These are phyloP conservation scores for Lagria hirta DNA, from an alignment of 2,888 invertebrate species.

Conservation along the genomic window DNA sequence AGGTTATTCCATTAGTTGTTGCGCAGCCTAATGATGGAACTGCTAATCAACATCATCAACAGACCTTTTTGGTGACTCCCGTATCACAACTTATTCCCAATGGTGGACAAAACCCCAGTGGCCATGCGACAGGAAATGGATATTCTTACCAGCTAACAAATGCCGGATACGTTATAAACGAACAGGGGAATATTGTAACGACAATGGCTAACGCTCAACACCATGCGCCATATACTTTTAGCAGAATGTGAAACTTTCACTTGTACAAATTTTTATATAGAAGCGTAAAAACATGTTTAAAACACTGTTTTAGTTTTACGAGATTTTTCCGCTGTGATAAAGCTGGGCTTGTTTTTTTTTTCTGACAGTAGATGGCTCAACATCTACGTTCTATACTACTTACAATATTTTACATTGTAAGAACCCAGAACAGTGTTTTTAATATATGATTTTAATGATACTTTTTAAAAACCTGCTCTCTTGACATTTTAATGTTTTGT, in stretches of 20 bases:
- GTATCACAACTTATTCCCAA: constrained; percentile 64
- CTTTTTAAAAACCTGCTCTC: no score
- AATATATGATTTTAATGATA: no score
- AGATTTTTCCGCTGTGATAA: no score
- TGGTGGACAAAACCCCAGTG: constrained; percentile 48
- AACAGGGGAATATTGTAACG: constrained; percentile 54
- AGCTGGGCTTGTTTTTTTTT: no score
- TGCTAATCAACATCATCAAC: constrained; percentile 58
- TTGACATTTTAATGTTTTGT: no score
- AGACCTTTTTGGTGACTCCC: constrained; percentile 66
- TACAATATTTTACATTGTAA: no score
- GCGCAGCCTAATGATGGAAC: constrained; percentile 53
- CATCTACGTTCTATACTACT: no score
- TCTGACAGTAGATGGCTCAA: no score
- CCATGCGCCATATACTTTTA: constrained; percentile 52
- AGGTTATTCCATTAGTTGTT: constrained; percentile 66
- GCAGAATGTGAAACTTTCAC: constrained; percentile 51
- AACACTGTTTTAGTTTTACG: no score
- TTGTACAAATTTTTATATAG: no score
- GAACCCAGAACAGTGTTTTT: no score
- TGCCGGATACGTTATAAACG: constrained; percentile 54
- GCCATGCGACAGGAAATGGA: constrained; percentile 48
- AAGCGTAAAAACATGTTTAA: no score
- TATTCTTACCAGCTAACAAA: constrained; percentile 54
- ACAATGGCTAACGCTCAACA: constrained; percentile 53